Evolutionary conservation across 2,113 vertebrate species (phyloP).

Genomic region (Neolamprologus modestus): DNA sequence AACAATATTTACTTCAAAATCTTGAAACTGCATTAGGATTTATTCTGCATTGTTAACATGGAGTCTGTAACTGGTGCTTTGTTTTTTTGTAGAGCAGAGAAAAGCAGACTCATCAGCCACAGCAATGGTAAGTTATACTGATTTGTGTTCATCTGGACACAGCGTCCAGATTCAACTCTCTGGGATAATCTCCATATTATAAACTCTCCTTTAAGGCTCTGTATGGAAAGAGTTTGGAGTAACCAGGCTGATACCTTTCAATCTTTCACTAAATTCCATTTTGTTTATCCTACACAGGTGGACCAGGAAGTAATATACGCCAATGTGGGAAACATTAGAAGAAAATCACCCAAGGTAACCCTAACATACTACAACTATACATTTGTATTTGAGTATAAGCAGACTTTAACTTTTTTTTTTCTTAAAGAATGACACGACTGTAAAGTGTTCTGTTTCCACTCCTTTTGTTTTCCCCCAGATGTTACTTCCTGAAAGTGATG

Average conservation of each 20-base stretch:
- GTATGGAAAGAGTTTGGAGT: neutral
- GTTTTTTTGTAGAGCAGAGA: no score
- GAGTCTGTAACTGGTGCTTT: no score
- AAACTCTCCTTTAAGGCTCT: neutral
- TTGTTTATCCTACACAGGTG: neutral
- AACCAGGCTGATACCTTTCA: neutral
- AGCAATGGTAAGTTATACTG: no score
- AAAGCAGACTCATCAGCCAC: no score
- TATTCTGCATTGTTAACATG: rapidly evolving
- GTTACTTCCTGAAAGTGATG: neutral
- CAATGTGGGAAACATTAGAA: neutral
- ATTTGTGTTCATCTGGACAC: no score
- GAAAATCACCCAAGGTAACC: neutral
- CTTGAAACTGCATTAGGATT: no score
- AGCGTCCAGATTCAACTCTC: no score
- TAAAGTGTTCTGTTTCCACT: neutral
- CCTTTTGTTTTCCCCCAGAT: neutral
- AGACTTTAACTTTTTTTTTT: neutral
- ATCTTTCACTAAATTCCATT: rapidly evolving
- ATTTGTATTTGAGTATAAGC: neutral
- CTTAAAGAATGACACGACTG: neutral
- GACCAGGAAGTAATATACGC: neutral
- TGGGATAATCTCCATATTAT: no score
- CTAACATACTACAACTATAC: neutral
- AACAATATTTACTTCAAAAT: no score